Percentiles rank a stretch among this genome's conserved stretches.
These are phyloP conservation scores for Probaryconus sp. DNA, from an alignment of 1,140 invertebrate species.

Conservation along the genomic window DNA sequence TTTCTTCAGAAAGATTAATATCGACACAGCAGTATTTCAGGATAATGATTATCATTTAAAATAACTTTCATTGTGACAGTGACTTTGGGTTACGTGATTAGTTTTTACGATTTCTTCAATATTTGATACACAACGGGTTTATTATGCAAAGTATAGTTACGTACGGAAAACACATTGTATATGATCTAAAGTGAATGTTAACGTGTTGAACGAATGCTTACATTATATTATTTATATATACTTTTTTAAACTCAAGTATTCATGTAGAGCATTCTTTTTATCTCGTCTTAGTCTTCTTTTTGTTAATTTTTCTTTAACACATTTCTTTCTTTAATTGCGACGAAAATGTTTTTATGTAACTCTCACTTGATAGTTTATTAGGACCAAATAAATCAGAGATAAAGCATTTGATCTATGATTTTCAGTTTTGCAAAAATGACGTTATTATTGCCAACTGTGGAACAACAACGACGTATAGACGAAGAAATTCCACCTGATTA, in stretches of 20 bases:
- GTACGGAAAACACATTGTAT: neutral
- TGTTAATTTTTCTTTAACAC: conserved; percentile 47
- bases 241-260: conserved; percentile 15
- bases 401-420: neutral
- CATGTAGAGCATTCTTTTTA: conserved; percentile 15
- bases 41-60: too few relatives aligned
- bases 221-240: conserved; percentile 2
- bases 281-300: too few relatives aligned
- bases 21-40: too few relatives aligned
- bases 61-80: too few relatives aligned
- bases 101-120: too few relatives aligned
- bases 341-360: too few relatives aligned
- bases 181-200: conserved; percentile 4
- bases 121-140: too few relatives aligned
- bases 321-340: too few relatives aligned
- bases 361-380: too few relatives aligned
- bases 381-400: too few relatives aligned
- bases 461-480: conserved; percentile 72
- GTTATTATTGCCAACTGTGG: conserved; percentile 69
- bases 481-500: conserved; percentile 69
- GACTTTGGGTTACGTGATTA: too few relatives aligned
- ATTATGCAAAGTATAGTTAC: neutral
- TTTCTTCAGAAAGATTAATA: too few relatives aligned
- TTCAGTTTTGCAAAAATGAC: conserved; percentile 64
- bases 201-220: conserved; percentile 4